Conservation (phyloP, 2,888 invertebrate genomes). For the Plutella xylostella region DNA sequence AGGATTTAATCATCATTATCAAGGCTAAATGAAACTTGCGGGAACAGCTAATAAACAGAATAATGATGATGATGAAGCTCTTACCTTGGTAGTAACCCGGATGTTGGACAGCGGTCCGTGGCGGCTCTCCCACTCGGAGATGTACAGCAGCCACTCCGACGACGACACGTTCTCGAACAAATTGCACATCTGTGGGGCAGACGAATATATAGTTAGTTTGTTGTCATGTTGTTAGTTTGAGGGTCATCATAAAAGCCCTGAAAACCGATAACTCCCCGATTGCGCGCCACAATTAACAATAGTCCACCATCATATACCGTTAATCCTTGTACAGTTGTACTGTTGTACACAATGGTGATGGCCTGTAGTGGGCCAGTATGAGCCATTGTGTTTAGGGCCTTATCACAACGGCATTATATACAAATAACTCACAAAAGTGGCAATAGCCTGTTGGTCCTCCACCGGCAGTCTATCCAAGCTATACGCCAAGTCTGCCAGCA, state of each 20-base stretch:
- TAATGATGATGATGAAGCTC: not conserved
- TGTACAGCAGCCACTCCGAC: slow-evolving; percentile 93
- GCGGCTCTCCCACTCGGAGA: slow-evolving; percentile 89
- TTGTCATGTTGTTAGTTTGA: not conserved
- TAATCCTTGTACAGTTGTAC: too few relatives aligned
- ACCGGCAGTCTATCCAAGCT: slow-evolving; percentile 80
- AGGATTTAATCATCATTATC: too few relatives aligned
- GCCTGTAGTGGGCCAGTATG: too few relatives aligned
- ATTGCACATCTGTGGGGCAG: slow-evolving; percentile 79
- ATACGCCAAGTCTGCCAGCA: slow-evolving; percentile 88
- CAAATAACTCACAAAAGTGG: slow-evolving; percentile 84
- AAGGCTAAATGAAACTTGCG: too few relatives aligned
- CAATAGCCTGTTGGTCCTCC: slow-evolving; percentile 83
- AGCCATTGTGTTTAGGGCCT: too few relatives aligned
- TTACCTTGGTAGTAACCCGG: slow-evolving; percentile 83
- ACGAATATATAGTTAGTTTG: not conserved
- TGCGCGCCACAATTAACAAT: too few relatives aligned
- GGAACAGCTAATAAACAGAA: too few relatives aligned
- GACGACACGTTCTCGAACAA: slow-evolving; percentile 90
- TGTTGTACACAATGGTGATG: too few relatives aligned
- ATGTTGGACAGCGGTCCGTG: slow-evolving; percentile 87
- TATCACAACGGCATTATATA: too few relatives aligned
- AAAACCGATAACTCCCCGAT: too few relatives aligned
- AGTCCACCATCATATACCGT: too few relatives aligned
- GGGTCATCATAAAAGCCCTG: too few relatives aligned